phyloP scores from a whole-genome alignment of 2,888 invertebrate genomes.

The Aspidapion aeneum region DNA sequence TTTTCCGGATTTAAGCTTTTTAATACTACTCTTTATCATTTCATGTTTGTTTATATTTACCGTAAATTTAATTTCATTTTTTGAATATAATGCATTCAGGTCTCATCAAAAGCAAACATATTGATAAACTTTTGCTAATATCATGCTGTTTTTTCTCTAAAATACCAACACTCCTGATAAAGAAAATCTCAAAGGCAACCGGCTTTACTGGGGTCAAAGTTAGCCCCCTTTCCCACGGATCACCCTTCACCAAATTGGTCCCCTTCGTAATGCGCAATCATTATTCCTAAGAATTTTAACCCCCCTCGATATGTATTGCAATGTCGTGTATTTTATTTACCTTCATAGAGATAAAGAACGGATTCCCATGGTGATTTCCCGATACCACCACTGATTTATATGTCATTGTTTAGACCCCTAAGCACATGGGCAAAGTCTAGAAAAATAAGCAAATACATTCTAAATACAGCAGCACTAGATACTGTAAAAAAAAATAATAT shows the following conservation, averaged over 20 bases:
- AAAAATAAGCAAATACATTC: too few relatives aligned
- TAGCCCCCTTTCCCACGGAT: not conserved
- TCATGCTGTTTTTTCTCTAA: not conserved
- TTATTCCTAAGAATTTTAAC: slow-evolving; percentile 1
- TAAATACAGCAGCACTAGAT: too few relatives aligned
- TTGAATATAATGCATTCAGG: too few relatives aligned
- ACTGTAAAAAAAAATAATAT: too few relatives aligned
- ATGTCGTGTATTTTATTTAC: slow-evolving; percentile 3
- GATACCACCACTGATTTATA: too few relatives aligned
- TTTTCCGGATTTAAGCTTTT: too few relatives aligned
- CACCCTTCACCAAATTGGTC: not conserved
- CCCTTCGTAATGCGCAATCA: slow-evolving; percentile 2
- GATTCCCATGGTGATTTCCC: too few relatives aligned
- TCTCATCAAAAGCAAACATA: not conserved
- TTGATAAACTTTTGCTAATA: not conserved
- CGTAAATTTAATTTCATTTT: too few relatives aligned
- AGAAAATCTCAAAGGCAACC: not conserved
- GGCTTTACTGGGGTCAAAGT: slow-evolving; percentile 3
- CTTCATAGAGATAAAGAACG: not conserved
- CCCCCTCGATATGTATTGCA: not conserved
- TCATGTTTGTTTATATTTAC: too few relatives aligned
- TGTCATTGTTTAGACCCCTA: too few relatives aligned
- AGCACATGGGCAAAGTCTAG: too few relatives aligned
- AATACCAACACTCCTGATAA: slow-evolving; percentile 2
- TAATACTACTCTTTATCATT: too few relatives aligned